Evolutionary conservation across 1,140 invertebrate genomes (phyloP).

Genomic region (Rhizoglyphus robini): DNA sequence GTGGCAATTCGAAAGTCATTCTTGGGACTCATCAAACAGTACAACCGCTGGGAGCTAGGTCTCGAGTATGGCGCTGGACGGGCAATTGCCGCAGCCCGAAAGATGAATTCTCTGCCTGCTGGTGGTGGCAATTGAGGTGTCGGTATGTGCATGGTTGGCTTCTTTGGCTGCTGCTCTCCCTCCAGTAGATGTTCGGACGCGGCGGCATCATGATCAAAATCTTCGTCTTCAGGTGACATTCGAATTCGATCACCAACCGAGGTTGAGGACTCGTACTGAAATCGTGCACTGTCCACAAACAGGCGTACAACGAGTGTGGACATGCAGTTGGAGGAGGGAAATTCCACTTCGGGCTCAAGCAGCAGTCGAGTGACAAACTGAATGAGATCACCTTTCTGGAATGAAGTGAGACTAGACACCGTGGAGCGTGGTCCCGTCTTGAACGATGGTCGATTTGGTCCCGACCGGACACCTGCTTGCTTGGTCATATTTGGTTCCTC

Average conservation of each 20-base stretch:
- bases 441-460: background rate
- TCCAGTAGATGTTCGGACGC: too few species aligned
- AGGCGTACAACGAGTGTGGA: background rate
- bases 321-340: constrained; percentile 5
- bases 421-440: background rate
- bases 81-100: constrained; percentile 42
- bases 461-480: background rate
- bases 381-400: background rate
- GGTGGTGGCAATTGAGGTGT: constrained; percentile 4
- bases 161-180: background rate
- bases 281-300: constrained; percentile 8
- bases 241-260: constrained; percentile 16
- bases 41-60: constrained; percentile 48
- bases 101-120: constrained; percentile 46
- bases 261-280: constrained; percentile 15
- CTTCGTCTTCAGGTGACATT: background rate
- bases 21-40: constrained; percentile 43
- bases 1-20: constrained; percentile 51
- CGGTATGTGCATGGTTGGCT: background rate
- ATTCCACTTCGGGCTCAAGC: constrained; percentile 1
- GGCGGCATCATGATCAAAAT: background rate
- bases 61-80: constrained; percentile 47
- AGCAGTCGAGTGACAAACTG: constrained; percentile 4
- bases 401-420: background rate
- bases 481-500: background rate